These are phyloP conservation scores for Tragulus kanchil DNA, from an alignment of 2,113 vertebrate genomes.

Conservation along the genomic window DNA sequence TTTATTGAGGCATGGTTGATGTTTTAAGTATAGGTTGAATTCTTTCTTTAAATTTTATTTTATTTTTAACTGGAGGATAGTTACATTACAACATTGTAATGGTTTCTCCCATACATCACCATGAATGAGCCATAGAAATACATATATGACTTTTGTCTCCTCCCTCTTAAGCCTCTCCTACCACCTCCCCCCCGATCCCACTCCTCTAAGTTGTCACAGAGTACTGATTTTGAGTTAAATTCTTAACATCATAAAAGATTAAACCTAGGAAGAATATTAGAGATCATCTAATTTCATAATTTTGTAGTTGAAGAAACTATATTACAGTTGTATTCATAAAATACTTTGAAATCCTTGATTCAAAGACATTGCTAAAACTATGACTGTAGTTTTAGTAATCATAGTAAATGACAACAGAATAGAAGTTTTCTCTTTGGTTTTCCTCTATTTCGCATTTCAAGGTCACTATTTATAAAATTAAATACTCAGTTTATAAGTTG, in stretches of 20 bases:
- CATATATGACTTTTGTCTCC: not conserved
- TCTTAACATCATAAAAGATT: slow-evolving; percentile 54
- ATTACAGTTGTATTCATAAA: slow-evolving; percentile 20
- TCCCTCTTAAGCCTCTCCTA: not conserved
- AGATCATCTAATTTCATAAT: slow-evolving; percentile 19
- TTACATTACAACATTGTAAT: not conserved
- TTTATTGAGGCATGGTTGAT: not conserved
- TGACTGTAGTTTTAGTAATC: slow-evolving; percentile 3
- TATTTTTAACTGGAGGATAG: not conserved
- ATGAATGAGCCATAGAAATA: not conserved
- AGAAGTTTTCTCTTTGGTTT: not conserved
- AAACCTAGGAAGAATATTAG: slow-evolving; percentile 8
- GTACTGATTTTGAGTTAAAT: not conserved
- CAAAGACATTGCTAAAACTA: slow-evolving; percentile 27
- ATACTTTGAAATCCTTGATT: not conserved
- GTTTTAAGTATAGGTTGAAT: slow-evolving; percentile 36
- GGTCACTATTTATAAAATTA: slow-evolving; percentile 25
- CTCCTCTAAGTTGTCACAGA: not conserved
- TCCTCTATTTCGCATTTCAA: not conserved
- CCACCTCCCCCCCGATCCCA: not conserved
- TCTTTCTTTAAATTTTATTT: not conserved
- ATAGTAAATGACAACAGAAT: not conserved
- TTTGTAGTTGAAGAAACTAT: slow-evolving; percentile 32
- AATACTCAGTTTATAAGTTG: not conserved
- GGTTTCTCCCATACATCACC: not conserved